Evolutionary conservation across 2,888 invertebrate species (phyloP).

Genomic region (Parochlus steinenii): DNA sequence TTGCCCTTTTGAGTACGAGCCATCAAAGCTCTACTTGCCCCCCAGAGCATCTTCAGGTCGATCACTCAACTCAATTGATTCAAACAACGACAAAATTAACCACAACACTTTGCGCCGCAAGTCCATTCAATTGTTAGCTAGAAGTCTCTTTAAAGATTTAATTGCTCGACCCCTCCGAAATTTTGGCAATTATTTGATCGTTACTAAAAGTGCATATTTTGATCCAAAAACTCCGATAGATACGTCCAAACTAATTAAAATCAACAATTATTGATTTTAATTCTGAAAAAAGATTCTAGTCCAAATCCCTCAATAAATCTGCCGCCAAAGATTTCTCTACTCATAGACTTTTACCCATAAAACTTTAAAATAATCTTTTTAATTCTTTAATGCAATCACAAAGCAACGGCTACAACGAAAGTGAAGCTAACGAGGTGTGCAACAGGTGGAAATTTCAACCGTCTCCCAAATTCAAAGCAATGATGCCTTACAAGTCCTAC

Average conservation of each 20-base stretch:
- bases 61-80: background rate
- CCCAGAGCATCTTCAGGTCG: no score
- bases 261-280: no score
- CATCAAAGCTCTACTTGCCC: background rate
- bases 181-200: conserved; percentile 3
- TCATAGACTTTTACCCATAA: no score
- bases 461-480: conserved; percentile 40
- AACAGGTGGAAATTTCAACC: conserved; percentile 44
- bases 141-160: conserved; percentile 6
- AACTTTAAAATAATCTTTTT: background rate
- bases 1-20: background rate
- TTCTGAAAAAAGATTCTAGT: no score
- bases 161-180: conserved; percentile 5
- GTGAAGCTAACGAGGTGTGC: conserved; percentile 38
- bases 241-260: no score
- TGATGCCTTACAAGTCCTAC: no score
- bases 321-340: no score
- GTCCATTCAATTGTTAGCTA: conserved; percentile 12
- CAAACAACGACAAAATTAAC: no score
- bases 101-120: no score
- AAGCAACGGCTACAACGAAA: conserved; percentile 35
- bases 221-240: background rate
- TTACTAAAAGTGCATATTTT: conserved; percentile 4
- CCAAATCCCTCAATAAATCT: no score
- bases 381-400: background rate